A percentile compares a stretch with the other conserved stretches of the same genome.
Evolutionary conservation across 2,888 invertebrate genomes (phyloP).

Genomic region (Dicyrtomina minuta): DNA sequence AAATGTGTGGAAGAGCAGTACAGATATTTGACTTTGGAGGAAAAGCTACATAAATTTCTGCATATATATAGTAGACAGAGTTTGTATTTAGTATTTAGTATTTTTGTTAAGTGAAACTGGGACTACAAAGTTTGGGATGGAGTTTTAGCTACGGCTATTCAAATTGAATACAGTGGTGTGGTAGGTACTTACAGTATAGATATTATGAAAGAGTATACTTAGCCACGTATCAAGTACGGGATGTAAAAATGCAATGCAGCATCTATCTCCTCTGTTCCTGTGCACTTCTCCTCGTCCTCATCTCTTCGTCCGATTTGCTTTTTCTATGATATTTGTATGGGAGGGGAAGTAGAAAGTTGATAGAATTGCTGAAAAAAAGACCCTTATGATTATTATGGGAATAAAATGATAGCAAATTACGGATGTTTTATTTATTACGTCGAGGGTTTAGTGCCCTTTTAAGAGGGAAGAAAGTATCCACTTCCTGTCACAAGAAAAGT

Average conservation of each 20-base stretch:
- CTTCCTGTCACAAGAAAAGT: constrained; percentile 23
- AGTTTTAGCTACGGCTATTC: no score
- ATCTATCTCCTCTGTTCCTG: no score
- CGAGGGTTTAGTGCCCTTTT: constrained; percentile 33
- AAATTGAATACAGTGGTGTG: no score
- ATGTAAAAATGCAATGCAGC: no score
- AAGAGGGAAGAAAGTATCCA: constrained; percentile 34
- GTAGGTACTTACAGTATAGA: no score
- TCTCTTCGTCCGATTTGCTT: neutral
- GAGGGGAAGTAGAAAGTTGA: constrained; percentile 29
- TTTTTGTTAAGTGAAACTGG: no score
- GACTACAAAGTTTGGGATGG: no score
- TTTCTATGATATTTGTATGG: no score
- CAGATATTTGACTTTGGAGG: no score
- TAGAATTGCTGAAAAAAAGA: constrained; percentile 20
- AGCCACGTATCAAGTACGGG: no score
- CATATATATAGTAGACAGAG: neutral
- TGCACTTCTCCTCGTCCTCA: neutral
- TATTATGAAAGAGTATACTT: neutral
- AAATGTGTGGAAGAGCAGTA: no score
- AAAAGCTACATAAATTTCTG: neutral
- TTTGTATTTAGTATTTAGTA: no score
- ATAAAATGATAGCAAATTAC: constrained; percentile 46
- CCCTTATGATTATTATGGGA: constrained; percentile 44
- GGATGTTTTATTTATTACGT: constrained; percentile 41